Percentiles rank a stretch among this genome's conserved stretches.
Evolutionary conservation across 2,113 vertebrate species (phyloP).

Genomic region (Mesocricetus auratus): DNA sequence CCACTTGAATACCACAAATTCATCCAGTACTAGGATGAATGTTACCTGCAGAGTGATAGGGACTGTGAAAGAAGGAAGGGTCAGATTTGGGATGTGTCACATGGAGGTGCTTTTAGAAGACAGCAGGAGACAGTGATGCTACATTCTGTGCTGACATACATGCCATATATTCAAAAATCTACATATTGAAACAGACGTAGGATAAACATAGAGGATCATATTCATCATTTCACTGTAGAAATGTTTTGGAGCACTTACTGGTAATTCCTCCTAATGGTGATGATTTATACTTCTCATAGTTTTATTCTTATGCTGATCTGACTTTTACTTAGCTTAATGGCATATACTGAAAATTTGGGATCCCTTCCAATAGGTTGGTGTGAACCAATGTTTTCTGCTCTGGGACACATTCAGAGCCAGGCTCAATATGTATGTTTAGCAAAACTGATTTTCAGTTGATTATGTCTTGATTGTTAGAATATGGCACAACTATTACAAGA

Average conservation of each 20-base stretch:
- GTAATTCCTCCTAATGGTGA: background rate
- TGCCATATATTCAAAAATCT: constrained; percentile 57
- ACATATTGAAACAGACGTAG: constrained; percentile 50
- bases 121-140: background rate
- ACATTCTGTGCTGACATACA: constrained; percentile 59
- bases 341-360: background rate
- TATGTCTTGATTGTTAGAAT: background rate
- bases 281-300: background rate
- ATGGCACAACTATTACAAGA: background rate
- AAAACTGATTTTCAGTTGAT: background rate
- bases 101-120: background rate
- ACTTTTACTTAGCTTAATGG: background rate
- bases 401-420: background rate
- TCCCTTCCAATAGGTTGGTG: background rate
- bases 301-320: background rate
- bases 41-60: background rate
- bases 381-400: background rate
- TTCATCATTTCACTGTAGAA: background rate
- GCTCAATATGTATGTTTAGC: background rate
- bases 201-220: constrained; percentile 23
- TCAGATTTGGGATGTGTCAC: background rate
- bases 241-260: background rate
- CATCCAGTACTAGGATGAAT: background rate
- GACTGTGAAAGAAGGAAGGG: background rate
- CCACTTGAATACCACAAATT: background rate